Base-by-base conservation (phyloP, 2,797 vertebrate genomes). In the Taeniopygia guttata region DNA sequence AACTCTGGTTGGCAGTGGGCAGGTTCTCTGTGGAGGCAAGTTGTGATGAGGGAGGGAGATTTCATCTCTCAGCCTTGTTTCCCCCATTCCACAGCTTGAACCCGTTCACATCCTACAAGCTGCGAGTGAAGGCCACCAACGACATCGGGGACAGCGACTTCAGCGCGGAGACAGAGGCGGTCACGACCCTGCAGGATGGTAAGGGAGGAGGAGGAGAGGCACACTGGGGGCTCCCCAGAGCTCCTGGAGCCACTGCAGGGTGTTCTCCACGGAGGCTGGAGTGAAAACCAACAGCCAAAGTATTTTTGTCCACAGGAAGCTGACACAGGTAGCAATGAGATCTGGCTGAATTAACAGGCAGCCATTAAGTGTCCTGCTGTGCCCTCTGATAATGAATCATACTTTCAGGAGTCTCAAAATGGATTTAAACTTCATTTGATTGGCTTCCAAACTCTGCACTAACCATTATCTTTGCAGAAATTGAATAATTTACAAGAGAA, bases 31-130 rank as follows among this genome's bases (percentile, higher is more conserved):
- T 4, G 25, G 36, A 49, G 54, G 8, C 16, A 32, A 20, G 14
- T 12, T 67, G 29, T 36, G 54, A 10, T 17, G 32, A 9, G 22
- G 10, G 21, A 11, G 52, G 21, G 11, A 38, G 23, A 21, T 46
- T 54, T 94, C 45, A 69, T 32, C 14, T 13, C 66, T 95, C 59
- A 66, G 38, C 18, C 32, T 76, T 18, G 3, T 45, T 67, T 48
- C 56, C 64, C 36, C 26, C 14, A 0, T 62, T 70, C 78, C 90
- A 7, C 93, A 99, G 99, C 90, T 93, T 99, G 95, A 98, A 98
- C 90, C 99, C 99, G 0, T 99, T 99, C 94, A 99, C 99, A 10
- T 99, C 99, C 5, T 99, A 99, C 95, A 99, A 98, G 74, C 98
- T 99, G 77, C 98, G 98, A 42, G 98, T 99, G 97, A 97, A 98